Evolutionary conservation across 2,888 invertebrate genomes (phyloP).

Genomic region (Diploptera punctata): DNA sequence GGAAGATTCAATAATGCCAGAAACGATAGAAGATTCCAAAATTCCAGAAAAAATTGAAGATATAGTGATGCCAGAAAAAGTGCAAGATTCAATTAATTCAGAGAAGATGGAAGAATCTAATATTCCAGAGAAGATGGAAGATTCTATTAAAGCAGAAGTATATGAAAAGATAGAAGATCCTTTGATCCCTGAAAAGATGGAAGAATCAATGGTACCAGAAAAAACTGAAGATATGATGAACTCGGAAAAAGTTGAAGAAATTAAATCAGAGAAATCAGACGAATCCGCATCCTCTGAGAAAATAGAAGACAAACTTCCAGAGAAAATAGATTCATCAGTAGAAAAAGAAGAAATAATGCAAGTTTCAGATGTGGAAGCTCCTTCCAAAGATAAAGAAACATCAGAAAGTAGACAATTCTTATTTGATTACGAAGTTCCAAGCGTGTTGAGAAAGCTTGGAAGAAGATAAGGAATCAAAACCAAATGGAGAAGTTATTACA

Average conservation of each 20-base stretch:
- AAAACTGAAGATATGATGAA: neutral
- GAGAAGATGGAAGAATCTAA: neutral
- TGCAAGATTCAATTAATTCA: neutral
- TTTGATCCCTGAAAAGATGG: neutral
- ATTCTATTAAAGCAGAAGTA: neutral
- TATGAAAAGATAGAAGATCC: neutral
- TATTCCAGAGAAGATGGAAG: neutral
- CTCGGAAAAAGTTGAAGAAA: neutral
- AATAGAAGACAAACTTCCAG: neutral
- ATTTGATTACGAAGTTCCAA: too few species aligned
- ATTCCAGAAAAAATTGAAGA: neutral
- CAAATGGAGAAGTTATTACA: neutral
- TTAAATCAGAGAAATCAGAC: neutral
- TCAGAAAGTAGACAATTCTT: too few species aligned
- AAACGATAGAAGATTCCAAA: neutral
- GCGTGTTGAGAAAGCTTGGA: too few species aligned
- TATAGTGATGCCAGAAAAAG: neutral
- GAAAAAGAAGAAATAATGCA: conserved; percentile 46
- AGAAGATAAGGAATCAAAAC: neutral
- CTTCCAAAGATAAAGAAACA: neutral
- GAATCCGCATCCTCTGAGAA: too few species aligned
- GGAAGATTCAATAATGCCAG: neutral
- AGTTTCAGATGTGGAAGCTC: neutral
- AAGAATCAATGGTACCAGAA: neutral
- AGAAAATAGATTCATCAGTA: neutral